These are phyloP conservation scores for Sylvicapra grimmia DNA, from an alignment of 2,113 vertebrate genomes.

Conservation along the genomic window DNA sequence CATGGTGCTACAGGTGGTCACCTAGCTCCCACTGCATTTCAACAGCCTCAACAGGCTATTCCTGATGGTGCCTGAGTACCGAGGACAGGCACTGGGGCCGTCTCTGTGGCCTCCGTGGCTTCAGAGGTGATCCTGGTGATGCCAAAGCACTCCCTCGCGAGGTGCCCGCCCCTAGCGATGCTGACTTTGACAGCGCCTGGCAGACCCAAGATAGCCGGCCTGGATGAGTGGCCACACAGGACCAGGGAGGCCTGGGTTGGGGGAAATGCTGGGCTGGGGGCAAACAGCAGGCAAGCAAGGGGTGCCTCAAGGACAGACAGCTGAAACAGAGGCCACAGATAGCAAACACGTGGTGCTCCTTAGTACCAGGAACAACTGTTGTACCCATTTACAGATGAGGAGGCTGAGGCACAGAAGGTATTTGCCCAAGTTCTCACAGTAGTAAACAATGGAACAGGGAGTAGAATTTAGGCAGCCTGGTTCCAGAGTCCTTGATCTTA, in stretches of 20 bases:
- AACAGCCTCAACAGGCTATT: slow-evolving; percentile 66
- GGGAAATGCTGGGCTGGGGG: background rate
- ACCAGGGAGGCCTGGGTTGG: background rate
- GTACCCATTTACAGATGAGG: background rate
- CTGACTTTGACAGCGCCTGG: slow-evolving; percentile 73
- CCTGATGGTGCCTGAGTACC: slow-evolving; percentile 45
- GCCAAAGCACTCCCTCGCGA: slow-evolving; percentile 71
- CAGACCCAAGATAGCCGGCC: background rate
- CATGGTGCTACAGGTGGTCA: slow-evolving; percentile 54
- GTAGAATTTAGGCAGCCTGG: background rate
- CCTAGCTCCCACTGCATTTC: slow-evolving; percentile 68
- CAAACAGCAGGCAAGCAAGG: background rate
- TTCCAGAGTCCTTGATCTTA: background rate
- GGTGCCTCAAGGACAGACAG: background rate
- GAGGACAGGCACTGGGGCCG: background rate
- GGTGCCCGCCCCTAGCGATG: slow-evolving; percentile 44
- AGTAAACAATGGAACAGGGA: background rate
- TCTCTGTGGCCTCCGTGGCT: slow-evolving; percentile 76
- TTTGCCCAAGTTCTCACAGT: background rate
- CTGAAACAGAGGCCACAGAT: background rate
- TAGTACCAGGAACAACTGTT: background rate
- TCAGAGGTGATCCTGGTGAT: slow-evolving; percentile 67
- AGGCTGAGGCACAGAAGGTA: background rate
- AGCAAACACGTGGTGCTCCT: background rate
- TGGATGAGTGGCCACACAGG: background rate